Base-by-base conservation (phyloP, 2,113 vertebrate genomes). In the Pelodiscus sinensis region DNA sequence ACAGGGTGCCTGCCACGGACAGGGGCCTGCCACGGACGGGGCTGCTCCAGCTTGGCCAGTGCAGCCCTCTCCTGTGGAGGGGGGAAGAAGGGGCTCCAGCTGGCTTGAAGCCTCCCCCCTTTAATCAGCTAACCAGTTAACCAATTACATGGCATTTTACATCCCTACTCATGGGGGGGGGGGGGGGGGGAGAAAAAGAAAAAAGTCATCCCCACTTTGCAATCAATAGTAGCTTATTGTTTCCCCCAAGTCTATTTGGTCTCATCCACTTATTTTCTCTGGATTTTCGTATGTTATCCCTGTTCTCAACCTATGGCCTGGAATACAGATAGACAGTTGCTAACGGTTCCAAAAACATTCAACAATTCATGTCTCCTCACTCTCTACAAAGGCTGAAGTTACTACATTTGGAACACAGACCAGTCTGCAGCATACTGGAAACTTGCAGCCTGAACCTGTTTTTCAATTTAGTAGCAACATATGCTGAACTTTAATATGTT, bases 381-480 rank as follows among this genome's bases (percentile, higher is more conserved):
- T 85, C 82, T 88, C 80, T 62, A 90, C 24, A 52, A 22, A 65
- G 65, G 57, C 86, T 86, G 78, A 89, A 94, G 82, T 56, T 75
- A 84, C 79, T 75, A 52, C 62, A 79, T 82, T 85, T 86, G 9
- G n/a, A 79, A 83, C 71, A 71, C 87, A 82, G 55, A 92, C 89
- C 83, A 82, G 24, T 86, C 84, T 65, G 88, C 79, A 77, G 73
- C 88, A 77, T 79, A 75, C 82, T 54, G 57, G 75, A 94, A 91
- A 82, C 84, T 87, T 83, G 81, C 84, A 90, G 86, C 51, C 60
- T 68, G 82, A 90, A 85, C 77, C 84, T 0, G 15, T 82, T 95
- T 91, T 91, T 96, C 91, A 96, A 95, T 96, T 95, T 94, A 94
- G 81, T 65, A 87, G 62, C 79, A 81, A 95, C 84, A 84, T 19